Conservation (phyloP, 2,888 invertebrate genomes). For the Steinernema scapterisci region DNA sequence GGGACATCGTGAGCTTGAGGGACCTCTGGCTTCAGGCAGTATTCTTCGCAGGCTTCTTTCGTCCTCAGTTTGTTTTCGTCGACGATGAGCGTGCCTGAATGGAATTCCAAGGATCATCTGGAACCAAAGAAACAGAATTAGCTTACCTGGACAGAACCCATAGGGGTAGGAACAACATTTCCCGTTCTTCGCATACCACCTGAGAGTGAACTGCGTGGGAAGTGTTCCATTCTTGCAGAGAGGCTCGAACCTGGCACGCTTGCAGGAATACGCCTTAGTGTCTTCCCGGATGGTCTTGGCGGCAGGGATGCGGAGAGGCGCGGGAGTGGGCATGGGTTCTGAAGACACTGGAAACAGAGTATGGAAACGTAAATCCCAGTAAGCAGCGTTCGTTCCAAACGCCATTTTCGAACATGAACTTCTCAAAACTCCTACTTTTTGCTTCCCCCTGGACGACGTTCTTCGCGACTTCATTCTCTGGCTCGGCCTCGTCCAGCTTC, state of each 20-base stretch:
- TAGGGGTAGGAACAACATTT: slow-evolving; percentile 43
- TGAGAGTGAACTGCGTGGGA: slow-evolving; percentile 43
- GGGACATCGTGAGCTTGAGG: not conserved
- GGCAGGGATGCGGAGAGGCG: not conserved
- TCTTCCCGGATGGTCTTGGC: not conserved
- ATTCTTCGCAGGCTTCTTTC: slow-evolving; percentile 43
- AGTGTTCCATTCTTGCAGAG: slow-evolving; percentile 37
- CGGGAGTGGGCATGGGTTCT: not conserved
- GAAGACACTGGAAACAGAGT: not conserved
- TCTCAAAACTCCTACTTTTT: not conserved
- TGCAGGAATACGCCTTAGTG: not conserved
- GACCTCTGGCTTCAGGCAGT: slow-evolving; percentile 30
- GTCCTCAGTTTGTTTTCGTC: slow-evolving; percentile 42
- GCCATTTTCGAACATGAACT: too few species aligned
- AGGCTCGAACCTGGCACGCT: not conserved
- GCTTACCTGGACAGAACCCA: slow-evolving; percentile 46
- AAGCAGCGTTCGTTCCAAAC: too few species aligned
- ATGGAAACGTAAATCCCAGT: not conserved
- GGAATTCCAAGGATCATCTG: too few species aligned
- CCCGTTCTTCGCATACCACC: slow-evolving; percentile 42
- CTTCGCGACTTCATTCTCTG: not conserved
- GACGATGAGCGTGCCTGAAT: slow-evolving; percentile 11
- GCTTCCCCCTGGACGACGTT: not conserved
- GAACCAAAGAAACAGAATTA: too few species aligned
- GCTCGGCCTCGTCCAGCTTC: slow-evolving; percentile 19